Conservation (phyloP, 2,113 vertebrate species). For the Oryzias woworae region DNA sequence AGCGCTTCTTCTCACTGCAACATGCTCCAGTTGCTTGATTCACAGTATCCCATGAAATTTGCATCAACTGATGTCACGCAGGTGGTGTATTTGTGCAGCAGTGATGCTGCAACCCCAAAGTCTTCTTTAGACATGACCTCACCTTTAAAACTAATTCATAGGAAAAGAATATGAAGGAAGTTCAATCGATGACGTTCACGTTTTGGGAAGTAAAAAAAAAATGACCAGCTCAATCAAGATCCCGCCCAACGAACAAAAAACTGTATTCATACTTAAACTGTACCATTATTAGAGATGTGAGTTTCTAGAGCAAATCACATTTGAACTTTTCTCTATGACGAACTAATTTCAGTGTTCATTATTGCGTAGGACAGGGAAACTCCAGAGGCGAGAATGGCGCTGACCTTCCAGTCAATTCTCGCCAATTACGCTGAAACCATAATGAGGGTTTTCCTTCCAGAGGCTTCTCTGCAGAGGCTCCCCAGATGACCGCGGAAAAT, state of each 20-base stretch:
- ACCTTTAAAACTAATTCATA: constrained; percentile 14
- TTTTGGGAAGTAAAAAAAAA: too few species aligned
- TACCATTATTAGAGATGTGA: too few species aligned
- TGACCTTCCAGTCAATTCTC: constrained; percentile 49
- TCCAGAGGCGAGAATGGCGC: constrained; percentile 37
- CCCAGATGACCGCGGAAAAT: constrained; percentile 60
- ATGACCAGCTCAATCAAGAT: too few species aligned
- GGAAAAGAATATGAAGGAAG: too few species aligned
- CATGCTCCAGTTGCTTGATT: constrained; percentile 38
- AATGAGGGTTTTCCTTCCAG: constrained; percentile 71
- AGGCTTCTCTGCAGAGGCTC: constrained; percentile 54
- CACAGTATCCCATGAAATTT: constrained; percentile 37
- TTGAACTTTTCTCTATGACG: background rate
- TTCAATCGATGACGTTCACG: too few species aligned
- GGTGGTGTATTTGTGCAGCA: constrained; percentile 39
- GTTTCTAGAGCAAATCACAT: too few species aligned
- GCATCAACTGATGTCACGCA: constrained; percentile 40
- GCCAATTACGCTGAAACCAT: constrained; percentile 48
- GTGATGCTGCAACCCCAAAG: constrained; percentile 6
- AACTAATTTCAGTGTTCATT: constrained; percentile 2
- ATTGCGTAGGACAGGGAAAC: constrained; percentile 26
- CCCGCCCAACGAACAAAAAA: too few species aligned
- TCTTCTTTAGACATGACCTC: constrained; percentile 52
- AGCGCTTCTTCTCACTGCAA: background rate
- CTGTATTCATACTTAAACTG: too few species aligned